Evolutionary conservation across 2,113 vertebrate species (phyloP).

Genomic region (Sarotherodon lohbergeri): DNA sequence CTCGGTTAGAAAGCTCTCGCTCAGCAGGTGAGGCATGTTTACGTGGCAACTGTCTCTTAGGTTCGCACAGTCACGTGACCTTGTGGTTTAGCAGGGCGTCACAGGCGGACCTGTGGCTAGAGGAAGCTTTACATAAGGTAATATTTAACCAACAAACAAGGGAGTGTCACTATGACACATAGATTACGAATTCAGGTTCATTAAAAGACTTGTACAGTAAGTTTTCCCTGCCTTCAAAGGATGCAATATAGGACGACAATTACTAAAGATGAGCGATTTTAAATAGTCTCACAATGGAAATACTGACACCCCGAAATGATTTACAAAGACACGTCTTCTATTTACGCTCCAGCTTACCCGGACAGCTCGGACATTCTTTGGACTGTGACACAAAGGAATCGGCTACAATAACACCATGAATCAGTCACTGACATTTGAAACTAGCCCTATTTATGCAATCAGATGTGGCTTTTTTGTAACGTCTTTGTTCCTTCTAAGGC

Average conservation of each 20-base stretch:
- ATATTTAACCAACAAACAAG: slow-evolving; percentile 71
- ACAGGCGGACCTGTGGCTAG: slow-evolving; percentile 25
- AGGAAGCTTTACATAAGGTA: slow-evolving; percentile 59
- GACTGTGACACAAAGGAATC: not conserved
- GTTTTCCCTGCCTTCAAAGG: slow-evolving; percentile 13
- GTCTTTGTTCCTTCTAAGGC: not conserved
- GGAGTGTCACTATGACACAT: slow-evolving; percentile 68
- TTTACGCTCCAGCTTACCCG: not conserved
- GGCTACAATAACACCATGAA: not conserved
- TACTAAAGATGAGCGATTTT: not conserved
- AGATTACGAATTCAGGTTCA: slow-evolving; percentile 40
- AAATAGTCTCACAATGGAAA: slow-evolving; percentile 4
- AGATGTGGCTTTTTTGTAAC: not conserved
- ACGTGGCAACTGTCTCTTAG: slow-evolving; percentile 59
- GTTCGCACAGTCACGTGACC: slow-evolving; percentile 56
- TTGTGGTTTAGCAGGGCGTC: slow-evolving; percentile 32
- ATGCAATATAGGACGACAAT: not conserved
- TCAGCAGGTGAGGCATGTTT: slow-evolving; percentile 64
- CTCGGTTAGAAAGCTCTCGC: slow-evolving; percentile 16
- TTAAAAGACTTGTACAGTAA: slow-evolving; percentile 21
- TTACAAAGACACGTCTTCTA: not conserved
- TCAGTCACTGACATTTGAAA: not conserved
- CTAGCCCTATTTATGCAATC: not conserved
- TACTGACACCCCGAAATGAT: not conserved
- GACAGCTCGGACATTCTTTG: not conserved